Evolutionary conservation across 1,140 invertebrate species (phyloP).

Genomic region (Habropoda laboriosa): DNA sequence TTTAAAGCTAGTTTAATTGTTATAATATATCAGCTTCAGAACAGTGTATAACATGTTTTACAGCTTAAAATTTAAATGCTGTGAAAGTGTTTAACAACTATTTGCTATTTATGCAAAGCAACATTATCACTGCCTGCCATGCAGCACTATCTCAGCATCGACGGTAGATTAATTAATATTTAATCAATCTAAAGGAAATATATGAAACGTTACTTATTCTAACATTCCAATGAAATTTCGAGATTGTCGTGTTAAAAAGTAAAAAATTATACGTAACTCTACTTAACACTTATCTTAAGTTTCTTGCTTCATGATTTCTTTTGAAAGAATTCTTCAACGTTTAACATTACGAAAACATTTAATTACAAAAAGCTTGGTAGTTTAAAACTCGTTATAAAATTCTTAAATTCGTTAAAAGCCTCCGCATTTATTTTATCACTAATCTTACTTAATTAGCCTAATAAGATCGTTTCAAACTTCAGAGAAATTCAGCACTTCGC

Average conservation of each 20-base stretch:
- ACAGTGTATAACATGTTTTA: background rate
- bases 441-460: too few species aligned
- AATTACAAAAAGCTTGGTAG: too few species aligned
- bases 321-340: too few species aligned
- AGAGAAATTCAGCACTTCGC: too few species aligned
- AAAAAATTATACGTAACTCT: background rate
- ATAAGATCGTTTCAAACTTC: too few species aligned
- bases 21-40: background rate
- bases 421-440: too few species aligned
- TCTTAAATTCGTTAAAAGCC: too few species aligned
- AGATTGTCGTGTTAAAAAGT: background rate
- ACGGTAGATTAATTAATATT: background rate
- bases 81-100: conserved; percentile 1
- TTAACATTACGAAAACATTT: too few species aligned
- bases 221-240: background rate
- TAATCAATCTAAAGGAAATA: background rate
- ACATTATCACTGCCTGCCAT: background rate
- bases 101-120: conserved; percentile 16
- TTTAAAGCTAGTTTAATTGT: background rate
- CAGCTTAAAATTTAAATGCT: background rate
- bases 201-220: background rate
- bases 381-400: too few species aligned
- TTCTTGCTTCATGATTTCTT: too few species aligned
- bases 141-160: background rate
- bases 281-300: too few species aligned